Evolutionary conservation across 2,888 invertebrate species (phyloP), one percentile per base, ranked within the genome.

Genomic region (Nysson spinosus): DNA sequence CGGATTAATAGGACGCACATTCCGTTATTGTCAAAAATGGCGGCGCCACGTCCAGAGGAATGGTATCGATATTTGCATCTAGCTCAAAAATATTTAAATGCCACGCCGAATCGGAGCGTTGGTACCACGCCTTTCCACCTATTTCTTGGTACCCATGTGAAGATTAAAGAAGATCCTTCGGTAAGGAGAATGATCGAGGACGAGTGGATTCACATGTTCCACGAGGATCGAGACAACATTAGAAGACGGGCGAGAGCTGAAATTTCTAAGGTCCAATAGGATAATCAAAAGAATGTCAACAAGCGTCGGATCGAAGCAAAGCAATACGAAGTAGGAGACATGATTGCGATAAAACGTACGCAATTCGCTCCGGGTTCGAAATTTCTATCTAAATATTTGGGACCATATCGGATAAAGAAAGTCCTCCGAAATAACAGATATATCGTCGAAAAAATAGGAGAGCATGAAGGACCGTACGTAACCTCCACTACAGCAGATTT

Each of bases 281-380:
- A 75, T 52, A 75, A 72, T 46, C 35, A 60, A 17, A 30, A 37
- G n/a, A 51, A 16, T 1, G 67, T 40, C 14, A 68, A 65, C 7
- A 56, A 34, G 14, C 58, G 42, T 35, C 20, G 66, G 20, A 73
- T 67, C 19, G 47, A 11, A 7, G 66, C 71, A 3, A 47, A n/a
- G 4, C 39, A 39, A 40, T 78, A 79, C 61, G 16, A 63, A 26
- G 51, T 57, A 12, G 73, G 66, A n/a, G 75, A 80, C 32, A 20
- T 78, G 16, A 82, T 85, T 0, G 83, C 83, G 1, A 84, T 85
- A 11, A 80, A 85, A 56, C 55, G 83, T 14, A 85, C 84, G 0
- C 83, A 86, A 49, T 82, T 81, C 60, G 83, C 81, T 2, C 66
- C 76, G 7, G 84, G 83, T 0, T 42, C 82, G 3, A 87, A 87